These are phyloP conservation scores for Andrena camellia DNA, from an alignment of 2,888 invertebrate genomes.

Conservation along the genomic window DNA sequence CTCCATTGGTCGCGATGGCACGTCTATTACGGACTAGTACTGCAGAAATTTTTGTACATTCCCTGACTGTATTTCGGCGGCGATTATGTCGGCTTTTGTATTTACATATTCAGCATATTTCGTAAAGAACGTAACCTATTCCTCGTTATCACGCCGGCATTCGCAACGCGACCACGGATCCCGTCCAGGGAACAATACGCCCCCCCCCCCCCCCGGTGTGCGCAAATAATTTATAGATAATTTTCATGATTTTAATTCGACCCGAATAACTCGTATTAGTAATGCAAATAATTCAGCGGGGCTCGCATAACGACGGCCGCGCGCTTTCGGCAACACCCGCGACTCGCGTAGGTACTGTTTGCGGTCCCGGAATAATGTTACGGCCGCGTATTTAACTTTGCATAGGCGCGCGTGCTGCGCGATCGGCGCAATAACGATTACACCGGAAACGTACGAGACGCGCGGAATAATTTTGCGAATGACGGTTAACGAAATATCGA, in stretches of 20 bases:
- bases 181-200: background rate
- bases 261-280: conserved; percentile 19
- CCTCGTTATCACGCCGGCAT: no score
- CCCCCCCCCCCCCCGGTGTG: background rate
- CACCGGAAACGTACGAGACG: conserved; percentile 45
- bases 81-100: no score
- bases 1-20: no score
- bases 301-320: conserved; percentile 9
- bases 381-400: conserved; percentile 46
- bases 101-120: no score
- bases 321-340: conserved; percentile 22
- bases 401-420: conserved; percentile 28
- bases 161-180: background rate
- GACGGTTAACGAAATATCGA: conserved; percentile 44
- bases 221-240: conserved; percentile 35
- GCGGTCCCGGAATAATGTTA: conserved; percentile 42
- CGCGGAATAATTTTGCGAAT: conserved; percentile 40
- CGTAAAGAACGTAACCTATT: no score
- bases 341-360: conserved; percentile 24
- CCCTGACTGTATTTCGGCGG: no score
- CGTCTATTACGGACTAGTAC: no score
- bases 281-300: conserved; percentile 42
- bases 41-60: no score
- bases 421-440: conserved; percentile 43
- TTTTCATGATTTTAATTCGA: conserved; percentile 48